Conservation (phyloP, 2,888 invertebrate genomes). For the Dioctria linearis region DNA sequence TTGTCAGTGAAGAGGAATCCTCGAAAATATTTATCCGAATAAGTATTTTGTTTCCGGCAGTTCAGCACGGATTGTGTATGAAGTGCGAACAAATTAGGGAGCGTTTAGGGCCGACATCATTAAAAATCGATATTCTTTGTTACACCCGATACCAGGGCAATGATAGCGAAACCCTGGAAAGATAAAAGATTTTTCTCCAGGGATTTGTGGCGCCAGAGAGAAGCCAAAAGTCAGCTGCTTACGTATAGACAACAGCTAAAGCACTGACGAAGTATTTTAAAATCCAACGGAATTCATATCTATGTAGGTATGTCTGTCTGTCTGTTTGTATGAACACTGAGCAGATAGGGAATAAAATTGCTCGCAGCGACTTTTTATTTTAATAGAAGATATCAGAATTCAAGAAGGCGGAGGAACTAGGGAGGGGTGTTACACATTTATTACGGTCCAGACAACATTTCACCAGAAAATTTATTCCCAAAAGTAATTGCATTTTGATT, state of each 20-base stretch:
- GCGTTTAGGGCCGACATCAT: constrained; percentile 35
- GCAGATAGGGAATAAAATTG: constrained; percentile 18
- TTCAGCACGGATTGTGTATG: constrained; percentile 7
- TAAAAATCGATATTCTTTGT: constrained; percentile 48
- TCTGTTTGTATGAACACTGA: neutral
- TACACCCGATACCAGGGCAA: neutral
- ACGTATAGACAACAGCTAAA: neutral
- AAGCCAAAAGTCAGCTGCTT: constrained; percentile 6
- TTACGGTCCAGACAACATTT: no score
- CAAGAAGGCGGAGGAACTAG: no score
- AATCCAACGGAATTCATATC: constrained; percentile 27
- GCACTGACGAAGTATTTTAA: constrained; percentile 32
- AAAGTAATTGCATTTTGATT: no score
- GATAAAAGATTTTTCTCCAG: constrained; percentile 17
- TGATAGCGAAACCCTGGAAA: neutral
- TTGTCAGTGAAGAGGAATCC: neutral
- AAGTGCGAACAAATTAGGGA: constrained; percentile 51
- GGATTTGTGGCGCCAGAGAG: constrained; percentile 37
- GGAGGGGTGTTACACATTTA: no score
- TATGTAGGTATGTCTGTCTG: no score
- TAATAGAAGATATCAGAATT: no score
- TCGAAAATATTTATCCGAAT: constrained; percentile 32
- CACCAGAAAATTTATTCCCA: no score
- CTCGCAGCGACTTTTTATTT: no score
- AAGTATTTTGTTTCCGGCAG: neutral